Evolutionary conservation across 1,140 invertebrate species (phyloP).

Genomic region (Drosophila insularis): DNA sequence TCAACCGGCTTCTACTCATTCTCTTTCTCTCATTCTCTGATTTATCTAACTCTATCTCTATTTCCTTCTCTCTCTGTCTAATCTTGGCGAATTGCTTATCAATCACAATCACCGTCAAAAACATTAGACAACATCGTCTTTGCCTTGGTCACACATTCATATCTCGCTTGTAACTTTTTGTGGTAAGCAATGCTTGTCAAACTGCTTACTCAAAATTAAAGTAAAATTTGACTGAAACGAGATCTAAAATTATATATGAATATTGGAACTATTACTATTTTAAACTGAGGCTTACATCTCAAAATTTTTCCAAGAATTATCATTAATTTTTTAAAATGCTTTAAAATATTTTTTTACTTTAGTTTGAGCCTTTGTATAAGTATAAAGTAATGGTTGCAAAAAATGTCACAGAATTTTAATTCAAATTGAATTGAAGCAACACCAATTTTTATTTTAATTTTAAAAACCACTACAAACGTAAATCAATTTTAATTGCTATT

Average conservation of each 20-base stretch:
- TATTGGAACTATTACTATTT: too few species aligned
- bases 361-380: too few species aligned
- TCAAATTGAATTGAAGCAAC: too few species aligned
- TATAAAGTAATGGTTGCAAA: too few species aligned
- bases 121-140: conserved; percentile 59
- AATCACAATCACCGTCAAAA: conserved; percentile 73
- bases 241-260: too few species aligned
- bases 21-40: conserved; percentile 5
- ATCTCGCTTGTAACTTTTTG: neutral
- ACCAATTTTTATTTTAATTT: too few species aligned
- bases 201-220: conserved; percentile 28
- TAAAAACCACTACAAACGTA: too few species aligned
- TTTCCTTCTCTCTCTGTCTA: conserved; percentile 9
- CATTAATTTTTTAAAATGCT: too few species aligned
- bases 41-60: conserved; percentile 3
- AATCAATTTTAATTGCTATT: neutral
- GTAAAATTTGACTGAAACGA: neutral
- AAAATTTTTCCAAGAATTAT: too few species aligned
- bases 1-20: conserved; percentile 37
- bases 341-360: too few species aligned
- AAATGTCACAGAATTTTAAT: too few species aligned
- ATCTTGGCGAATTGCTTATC: conserved; percentile 70
- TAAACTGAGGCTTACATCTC: too few species aligned
- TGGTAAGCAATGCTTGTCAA: conserved; percentile 33
- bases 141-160: conserved; percentile 58